Conservation (phyloP, 2,113 vertebrate genomes). For the Mionectes macconnelli region DNA sequence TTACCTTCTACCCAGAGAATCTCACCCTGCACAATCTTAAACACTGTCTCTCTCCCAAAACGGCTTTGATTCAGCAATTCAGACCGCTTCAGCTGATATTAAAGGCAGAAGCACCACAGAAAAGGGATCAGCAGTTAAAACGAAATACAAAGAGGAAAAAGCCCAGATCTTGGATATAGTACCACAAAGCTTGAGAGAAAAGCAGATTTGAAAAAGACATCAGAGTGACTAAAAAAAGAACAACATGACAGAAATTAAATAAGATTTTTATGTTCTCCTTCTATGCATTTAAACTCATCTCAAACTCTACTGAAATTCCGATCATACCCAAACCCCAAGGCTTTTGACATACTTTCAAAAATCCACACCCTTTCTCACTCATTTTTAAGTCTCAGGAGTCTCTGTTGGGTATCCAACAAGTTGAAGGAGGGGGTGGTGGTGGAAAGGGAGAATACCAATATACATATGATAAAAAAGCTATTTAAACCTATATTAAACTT, state of each 20-base stretch:
- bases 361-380: constrained; percentile 80
- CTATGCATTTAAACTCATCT: constrained; percentile 82
- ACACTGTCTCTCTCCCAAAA: constrained; percentile 65
- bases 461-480: constrained; percentile 35
- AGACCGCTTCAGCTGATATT: constrained; percentile 72
- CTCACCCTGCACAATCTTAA: constrained; percentile 76
- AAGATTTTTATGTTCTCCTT: constrained; percentile 84
- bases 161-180: constrained; percentile 54
- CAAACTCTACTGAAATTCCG: constrained; percentile 86
- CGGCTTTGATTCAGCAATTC: constrained; percentile 73
- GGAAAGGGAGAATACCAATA: constrained; percentile 35
- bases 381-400: constrained; percentile 81
- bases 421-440: not conserved
- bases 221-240: constrained; percentile 78
- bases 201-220: constrained; percentile 84
- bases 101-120: constrained; percentile 69
- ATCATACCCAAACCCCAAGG: constrained; percentile 87
- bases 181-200: constrained; percentile 74
- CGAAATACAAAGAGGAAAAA: constrained; percentile 60
- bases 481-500: constrained; percentile 6
- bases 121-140: constrained; percentile 71
- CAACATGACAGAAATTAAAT: constrained; percentile 89
- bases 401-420: constrained; percentile 78
- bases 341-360: constrained; percentile 92
- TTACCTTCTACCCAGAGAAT: constrained; percentile 82